These are phyloP conservation scores for Mystacides longicornis DNA, from an alignment of 2,888 invertebrate species.

Conservation along the genomic window DNA sequence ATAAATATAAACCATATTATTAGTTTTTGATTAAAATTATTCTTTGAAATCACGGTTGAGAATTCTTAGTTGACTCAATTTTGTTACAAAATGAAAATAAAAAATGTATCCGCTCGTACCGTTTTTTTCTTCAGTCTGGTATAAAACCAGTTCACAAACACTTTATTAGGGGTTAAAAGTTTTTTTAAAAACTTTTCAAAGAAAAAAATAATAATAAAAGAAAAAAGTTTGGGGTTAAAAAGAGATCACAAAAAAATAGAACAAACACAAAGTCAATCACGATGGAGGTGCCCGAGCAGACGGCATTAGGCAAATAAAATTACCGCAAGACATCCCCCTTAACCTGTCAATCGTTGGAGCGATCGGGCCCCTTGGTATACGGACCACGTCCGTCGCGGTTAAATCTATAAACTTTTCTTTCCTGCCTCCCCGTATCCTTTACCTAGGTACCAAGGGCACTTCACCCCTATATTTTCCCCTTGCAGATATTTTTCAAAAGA, in stretches of 20 bases:
- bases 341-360: constrained; percentile 9
- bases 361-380: constrained; percentile 17
- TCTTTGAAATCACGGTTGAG: no score
- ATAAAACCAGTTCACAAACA: no score
- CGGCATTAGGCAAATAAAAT: constrained; percentile 24
- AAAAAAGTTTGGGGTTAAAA: no score
- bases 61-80: no score
- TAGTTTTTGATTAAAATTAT: no score
- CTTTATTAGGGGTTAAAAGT: constrained; percentile 5
- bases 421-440: constrained; percentile 10
- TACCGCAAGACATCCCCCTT: constrained; percentile 17
- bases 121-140: no score
- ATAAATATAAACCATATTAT: no score
- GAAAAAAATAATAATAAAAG: not conserved
- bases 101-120: no score
- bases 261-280: constrained; percentile 15
- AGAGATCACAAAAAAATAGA: constrained; percentile 10
- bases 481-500: constrained; percentile 25
- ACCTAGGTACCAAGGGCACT: not conserved
- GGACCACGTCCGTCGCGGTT: constrained; percentile 25
- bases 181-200: constrained; percentile 1
- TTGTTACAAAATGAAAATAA: no score
- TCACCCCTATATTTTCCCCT: constrained; percentile 4
- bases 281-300: constrained; percentile 7
- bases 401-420: constrained; percentile 26